Base-by-base conservation (phyloP, 2,113 vertebrate species). In the Lophotis ruficrista region DNA sequence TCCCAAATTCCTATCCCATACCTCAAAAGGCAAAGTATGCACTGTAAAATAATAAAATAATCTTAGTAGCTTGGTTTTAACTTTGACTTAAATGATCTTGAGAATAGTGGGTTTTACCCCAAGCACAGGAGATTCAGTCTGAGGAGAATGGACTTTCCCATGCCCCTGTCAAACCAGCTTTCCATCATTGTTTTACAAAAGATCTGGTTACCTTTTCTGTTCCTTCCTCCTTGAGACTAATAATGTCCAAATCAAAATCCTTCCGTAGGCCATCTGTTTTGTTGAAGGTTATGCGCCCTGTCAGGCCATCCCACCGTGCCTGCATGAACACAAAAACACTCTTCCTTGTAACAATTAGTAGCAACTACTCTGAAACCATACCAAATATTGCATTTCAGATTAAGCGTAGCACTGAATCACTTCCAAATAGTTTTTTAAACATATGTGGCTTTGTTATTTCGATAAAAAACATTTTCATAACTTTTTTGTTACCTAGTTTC, bases 171-270 rank as follows among this genome's bases (percentile, higher is more conserved):
- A 64, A 57, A 81, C 31, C 1, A 79, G 9, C 10, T 50, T 79
- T 69, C 35, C 72, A 57, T 62, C n/a, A 7, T 14, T 48, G 16
- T 56, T 57, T 38, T 38, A 28, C 30, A 25, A 27, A 50, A 64
- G 30, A 31, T 54, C 50, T 61, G 35, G 62, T 98, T 97, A 99
- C 99, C 99, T 99, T 99, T 97, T 99, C 99, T 79, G 99, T 98
- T 94, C 99, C 99, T 70, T 99, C 99, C 90, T 99, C 99, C 98
- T 99, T 99, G 50, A 99, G 98, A 96, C 99, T 99, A 97, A 99
- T 99, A 95, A 99, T 98, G 90, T 99, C 99, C 96, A 99, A 98
- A 97, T 99, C 99, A 82, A 99, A 99, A 96, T 99, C 99, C 96
- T 99, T 99, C 93, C 99, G 97, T 87, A 99, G 98, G 78, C 99